A percentile compares a stretch with the other conserved stretches of the same genome.
Evolutionary conservation across 2,888 invertebrate genomes (phyloP).

Genomic region (Melolontha melolontha): DNA sequence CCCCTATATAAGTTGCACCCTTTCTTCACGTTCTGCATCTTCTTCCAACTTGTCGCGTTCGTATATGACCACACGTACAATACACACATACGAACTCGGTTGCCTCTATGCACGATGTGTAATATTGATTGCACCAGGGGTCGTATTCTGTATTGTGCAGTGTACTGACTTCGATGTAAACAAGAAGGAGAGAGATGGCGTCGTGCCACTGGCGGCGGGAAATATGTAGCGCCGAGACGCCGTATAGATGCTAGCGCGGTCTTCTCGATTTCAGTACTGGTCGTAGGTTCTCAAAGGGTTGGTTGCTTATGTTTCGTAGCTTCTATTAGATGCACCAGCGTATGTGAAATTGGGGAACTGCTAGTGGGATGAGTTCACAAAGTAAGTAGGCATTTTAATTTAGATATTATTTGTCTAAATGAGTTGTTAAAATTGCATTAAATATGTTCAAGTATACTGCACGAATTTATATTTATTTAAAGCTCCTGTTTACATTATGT

Average conservation of each 20-base stretch:
- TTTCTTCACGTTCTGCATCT: constrained; percentile 17
- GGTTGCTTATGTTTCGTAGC: not conserved
- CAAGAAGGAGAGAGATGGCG: constrained; percentile 33
- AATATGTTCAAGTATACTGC: no score
- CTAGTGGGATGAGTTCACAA: no score
- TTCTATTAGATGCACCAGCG: not conserved
- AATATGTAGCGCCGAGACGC: constrained; percentile 28
- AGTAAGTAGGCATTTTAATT: no score
- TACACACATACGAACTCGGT: not conserved
- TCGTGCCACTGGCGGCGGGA: constrained; percentile 27
- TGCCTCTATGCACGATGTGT: constrained; percentile 22
- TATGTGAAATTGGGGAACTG: no score
- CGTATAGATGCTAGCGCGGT: constrained; percentile 16
- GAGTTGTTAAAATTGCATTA: no score
- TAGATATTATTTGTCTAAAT: no score
- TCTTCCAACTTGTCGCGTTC: constrained; percentile 10
- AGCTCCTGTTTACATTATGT: no score
- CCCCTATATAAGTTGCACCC: constrained; percentile 14
- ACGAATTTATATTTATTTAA: no score
- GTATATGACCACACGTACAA: not conserved
- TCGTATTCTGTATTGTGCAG: constrained; percentile 1
- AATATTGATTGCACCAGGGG: constrained; percentile 31
- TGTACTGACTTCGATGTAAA: constrained; percentile 21
- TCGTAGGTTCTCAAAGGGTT: constrained; percentile 25
- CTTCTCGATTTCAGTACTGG: constrained; percentile 25